A percentile compares a stretch with the other conserved stretches of the same genome.
These are phyloP conservation scores for Daubentonia madagascariensis DNA, from an alignment of 2,113 vertebrate species.

Conservation along the genomic window DNA sequence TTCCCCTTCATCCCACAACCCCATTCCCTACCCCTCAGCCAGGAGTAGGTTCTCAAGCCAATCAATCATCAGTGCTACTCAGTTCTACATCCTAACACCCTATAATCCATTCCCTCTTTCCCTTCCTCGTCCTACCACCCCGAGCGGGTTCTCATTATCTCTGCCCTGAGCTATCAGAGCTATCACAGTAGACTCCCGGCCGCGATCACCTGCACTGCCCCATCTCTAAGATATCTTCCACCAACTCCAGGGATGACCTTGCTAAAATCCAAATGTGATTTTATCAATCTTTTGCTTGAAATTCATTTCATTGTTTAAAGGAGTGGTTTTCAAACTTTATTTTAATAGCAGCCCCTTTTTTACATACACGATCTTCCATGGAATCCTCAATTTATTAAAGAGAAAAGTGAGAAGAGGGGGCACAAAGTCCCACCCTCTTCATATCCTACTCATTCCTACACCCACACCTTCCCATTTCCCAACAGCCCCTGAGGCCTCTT, in stretches of 20 bases:
- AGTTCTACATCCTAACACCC: not conserved
- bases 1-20: not conserved
- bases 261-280: not conserved
- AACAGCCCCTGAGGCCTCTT: not conserved
- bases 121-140: not conserved
- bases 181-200: not conserved
- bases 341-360: not conserved
- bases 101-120: not conserved
- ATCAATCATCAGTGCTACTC: not conserved
- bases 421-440: not conserved
- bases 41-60: not conserved
- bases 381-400: not conserved
- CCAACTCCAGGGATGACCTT: not conserved
- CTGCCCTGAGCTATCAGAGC: not conserved
- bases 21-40: not conserved
- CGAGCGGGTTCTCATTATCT: not conserved
- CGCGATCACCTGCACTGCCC: not conserved
- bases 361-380: not conserved
- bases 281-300: not conserved
- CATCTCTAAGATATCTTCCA: not conserved
- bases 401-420: not conserved
- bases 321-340: not conserved
- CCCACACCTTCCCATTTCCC: not conserved
- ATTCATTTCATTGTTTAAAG: not conserved
- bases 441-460: not conserved